These are phyloP conservation scores for Agonopterix alstromeriana DNA, from an alignment of 2,888 invertebrate genomes.

Conservation along the genomic window DNA sequence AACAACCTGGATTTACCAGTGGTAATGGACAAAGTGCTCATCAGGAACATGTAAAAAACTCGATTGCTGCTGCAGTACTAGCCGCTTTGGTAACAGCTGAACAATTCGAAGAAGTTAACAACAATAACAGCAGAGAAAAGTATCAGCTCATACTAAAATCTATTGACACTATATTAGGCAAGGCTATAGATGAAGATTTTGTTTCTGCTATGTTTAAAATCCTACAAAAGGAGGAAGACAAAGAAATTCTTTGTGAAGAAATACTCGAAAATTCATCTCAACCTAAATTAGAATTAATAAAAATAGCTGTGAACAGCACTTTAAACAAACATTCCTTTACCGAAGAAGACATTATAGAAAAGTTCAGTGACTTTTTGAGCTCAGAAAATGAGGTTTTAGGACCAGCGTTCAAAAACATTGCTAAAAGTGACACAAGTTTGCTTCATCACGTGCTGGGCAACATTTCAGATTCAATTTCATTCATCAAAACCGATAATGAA, in stretches of 20 bases:
- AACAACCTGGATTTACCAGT: conserved; percentile 24
- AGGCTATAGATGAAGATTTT: conserved; percentile 65
- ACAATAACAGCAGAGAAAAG: conserved; percentile 68
- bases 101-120: conserved; percentile 67
- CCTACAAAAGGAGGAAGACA: conserved; percentile 68
- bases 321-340: conserved; percentile 63
- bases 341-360: conserved; percentile 78
- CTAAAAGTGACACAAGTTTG: conserved; percentile 77
- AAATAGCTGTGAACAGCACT: conserved; percentile 70
- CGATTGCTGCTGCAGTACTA: conserved; percentile 70
- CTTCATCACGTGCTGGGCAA: conserved; percentile 77
- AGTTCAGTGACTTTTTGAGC: conserved; percentile 79
- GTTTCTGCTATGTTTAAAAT: conserved; percentile 67
- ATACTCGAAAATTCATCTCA: conserved; percentile 67
- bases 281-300: conserved; percentile 80
- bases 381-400: conserved; percentile 78
- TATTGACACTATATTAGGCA: conserved; percentile 69
- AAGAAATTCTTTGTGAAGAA: conserved; percentile 65
- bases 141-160: conserved; percentile 69
- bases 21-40: conserved; percentile 48
- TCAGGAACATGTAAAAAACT: conserved; percentile 71
- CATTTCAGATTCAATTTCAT: conserved; percentile 78
- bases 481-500: conserved; percentile 78
- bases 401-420: conserved; percentile 80
- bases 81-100: conserved; percentile 71